phyloP scores from a whole-genome alignment of 1,140 invertebrate genomes.

The Bombyx mandarina region DNA sequence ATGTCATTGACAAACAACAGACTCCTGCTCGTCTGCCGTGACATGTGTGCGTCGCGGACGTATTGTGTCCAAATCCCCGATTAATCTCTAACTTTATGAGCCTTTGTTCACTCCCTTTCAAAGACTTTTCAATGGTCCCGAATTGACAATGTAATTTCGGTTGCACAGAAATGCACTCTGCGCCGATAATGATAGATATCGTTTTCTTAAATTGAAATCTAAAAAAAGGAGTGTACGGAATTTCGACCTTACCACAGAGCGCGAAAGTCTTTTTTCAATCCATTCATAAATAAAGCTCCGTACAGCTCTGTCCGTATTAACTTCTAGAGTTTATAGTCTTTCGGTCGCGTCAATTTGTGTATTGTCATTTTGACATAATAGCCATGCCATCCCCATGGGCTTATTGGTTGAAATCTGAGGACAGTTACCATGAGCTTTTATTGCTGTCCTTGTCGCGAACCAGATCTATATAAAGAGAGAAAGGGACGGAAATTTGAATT shows the following conservation, averaged over 20 bases:
- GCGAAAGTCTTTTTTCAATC: too few relatives aligned
- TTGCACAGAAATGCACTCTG: too few relatives aligned
- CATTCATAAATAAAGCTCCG: too few relatives aligned
- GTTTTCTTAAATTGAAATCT: too few relatives aligned
- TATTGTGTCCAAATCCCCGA: slow-evolving; percentile 65
- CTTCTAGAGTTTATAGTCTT: slow-evolving; percentile 63
- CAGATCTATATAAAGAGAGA: slow-evolving; percentile 7
- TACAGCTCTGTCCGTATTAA: slow-evolving; percentile 33
- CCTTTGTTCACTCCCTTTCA: slow-evolving; percentile 63
- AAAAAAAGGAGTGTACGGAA: too few relatives aligned
- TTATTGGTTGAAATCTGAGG: slow-evolving; percentile 60
- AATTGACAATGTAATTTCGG: slow-evolving; percentile 23
- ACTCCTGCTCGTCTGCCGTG: slow-evolving; percentile 21
- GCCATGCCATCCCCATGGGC: slow-evolving; percentile 54
- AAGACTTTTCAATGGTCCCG: slow-evolving; percentile 24
- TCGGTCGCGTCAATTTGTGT: slow-evolving; percentile 65
- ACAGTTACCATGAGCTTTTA: slow-evolving; percentile 49
- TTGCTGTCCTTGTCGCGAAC: slow-evolving; percentile 23
- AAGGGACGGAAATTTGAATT: slow-evolving; percentile 20
- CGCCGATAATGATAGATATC: too few relatives aligned
- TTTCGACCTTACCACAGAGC: too few relatives aligned
- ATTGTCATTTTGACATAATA: slow-evolving; percentile 69
- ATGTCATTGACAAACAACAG: slow-evolving; percentile 36
- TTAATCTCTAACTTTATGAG: slow-evolving; percentile 67
- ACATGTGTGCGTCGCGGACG: slow-evolving; percentile 51